Evolutionary conservation across 2,113 vertebrate genomes (phyloP).

Genomic region (Crotalus viridis): DNA sequence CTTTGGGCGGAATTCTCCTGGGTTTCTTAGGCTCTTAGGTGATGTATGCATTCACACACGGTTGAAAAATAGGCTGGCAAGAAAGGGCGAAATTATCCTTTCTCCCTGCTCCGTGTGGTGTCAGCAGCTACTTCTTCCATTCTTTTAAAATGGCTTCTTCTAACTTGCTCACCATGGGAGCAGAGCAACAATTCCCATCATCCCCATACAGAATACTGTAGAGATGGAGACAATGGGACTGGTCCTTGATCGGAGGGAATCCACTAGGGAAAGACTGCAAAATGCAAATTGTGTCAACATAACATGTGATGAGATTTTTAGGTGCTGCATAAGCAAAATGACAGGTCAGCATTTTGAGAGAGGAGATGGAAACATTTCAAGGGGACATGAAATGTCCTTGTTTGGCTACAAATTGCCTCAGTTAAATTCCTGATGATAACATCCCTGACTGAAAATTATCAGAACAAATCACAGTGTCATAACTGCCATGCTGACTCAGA

Average conservation of each 20-base stretch:
- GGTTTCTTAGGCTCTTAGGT: background rate
- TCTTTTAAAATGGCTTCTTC: background rate
- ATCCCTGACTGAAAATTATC: background rate
- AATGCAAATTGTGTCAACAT: background rate
- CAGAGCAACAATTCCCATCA: background rate
- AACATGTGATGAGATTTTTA: background rate
- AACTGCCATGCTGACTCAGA: background rate
- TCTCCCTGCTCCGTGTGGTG: background rate
- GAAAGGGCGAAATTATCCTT: background rate
- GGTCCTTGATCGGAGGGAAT: background rate
- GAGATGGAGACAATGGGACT: background rate
- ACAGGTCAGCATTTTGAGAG: background rate
- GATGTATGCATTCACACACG: background rate
- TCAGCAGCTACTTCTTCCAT: background rate
- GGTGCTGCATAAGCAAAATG: background rate
- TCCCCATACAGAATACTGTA: background rate
- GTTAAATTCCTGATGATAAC: background rate
- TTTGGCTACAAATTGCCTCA: background rate
- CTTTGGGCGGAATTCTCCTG: background rate
- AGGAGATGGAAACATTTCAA: background rate
- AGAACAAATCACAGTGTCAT: background rate
- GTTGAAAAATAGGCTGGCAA: background rate
- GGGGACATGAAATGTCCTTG: background rate
- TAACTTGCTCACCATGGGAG: background rate
- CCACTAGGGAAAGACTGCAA: background rate